A percentile compares a stretch with the other conserved stretches of the same genome.
These are phyloP conservation scores for Triplophysa siluroides DNA, from an alignment of 2,113 vertebrate genomes.

Conservation along the genomic window DNA sequence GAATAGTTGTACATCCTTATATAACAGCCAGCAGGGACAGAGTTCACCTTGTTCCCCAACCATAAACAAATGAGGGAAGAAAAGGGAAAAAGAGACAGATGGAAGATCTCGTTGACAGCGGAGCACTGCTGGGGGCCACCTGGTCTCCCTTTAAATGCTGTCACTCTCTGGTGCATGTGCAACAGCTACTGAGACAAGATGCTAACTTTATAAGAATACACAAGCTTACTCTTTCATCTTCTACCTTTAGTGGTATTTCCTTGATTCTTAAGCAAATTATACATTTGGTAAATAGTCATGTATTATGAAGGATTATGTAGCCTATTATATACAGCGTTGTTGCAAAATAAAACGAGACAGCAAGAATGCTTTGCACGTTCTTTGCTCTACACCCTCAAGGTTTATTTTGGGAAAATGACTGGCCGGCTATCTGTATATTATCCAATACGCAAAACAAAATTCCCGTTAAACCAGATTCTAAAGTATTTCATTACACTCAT, in stretches of 20 bases:
- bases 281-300: not conserved
- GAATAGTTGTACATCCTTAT: not conserved
- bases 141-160: constrained; percentile 40
- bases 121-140: constrained; percentile 42
- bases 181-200: not conserved
- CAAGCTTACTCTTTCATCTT: not conserved
- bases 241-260: too few species aligned
- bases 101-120: constrained; percentile 27
- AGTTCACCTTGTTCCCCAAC: constrained; percentile 15
- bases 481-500: not conserved
- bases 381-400: too few species aligned
- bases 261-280: not conserved
- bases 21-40: constrained; percentile 11
- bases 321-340: too few species aligned
- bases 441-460: too few species aligned
- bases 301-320: too few species aligned
- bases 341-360: too few species aligned
- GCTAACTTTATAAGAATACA: not conserved
- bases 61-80: constrained; percentile 26
- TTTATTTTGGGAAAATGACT: too few species aligned
- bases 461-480: too few species aligned
- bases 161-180: constrained; percentile 1
- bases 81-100: constrained; percentile 39
- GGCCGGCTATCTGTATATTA: too few species aligned
- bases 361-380: too few species aligned